Base-by-base conservation (phyloP, 1,140 invertebrate genomes). In the Heliconius himera region DNA sequence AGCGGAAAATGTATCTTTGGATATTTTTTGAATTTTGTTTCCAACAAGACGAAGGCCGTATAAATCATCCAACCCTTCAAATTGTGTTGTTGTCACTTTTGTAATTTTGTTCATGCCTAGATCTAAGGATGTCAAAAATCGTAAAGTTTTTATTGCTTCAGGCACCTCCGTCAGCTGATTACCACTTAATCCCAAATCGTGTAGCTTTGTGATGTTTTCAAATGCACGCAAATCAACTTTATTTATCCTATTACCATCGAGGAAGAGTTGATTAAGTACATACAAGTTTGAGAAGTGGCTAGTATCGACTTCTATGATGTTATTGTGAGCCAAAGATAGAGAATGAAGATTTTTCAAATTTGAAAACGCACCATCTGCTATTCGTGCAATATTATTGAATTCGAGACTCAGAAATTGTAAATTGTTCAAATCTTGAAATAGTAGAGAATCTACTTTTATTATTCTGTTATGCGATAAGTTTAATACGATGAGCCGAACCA, bases 41-140 rank as follows among this genome's bases (percentile, higher is more conserved):
- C 96, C 96, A 38, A 96, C 96, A 54, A 97, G 88, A 82, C 96
- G 91, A 71, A 97, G 87, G 13, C 96, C 96, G 88, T 96, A 96
- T 4, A 96, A 91, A 80, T 96, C 94, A 82, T 96, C 96, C 49
- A 97, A 91, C 8, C 96, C 96, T 86, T 96, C 95, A 87, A 97
- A 96, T 85, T 95, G 95, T 9, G 95, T 89, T 85, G 95, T 96
- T 74, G 95, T 94, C n/a, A 96, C 95, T 81, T 95, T 93, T 82
- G 95, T 95, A 81, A 98, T 97, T 85, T 95, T 95, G 90, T 98
- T 98, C 90, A 97, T 97, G n/a, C 97, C 97, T 72, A 98, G 95
- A 94, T 98, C 97, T 51, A 98, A 93, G 4, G 96, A 97, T 87
- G 97, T 97, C 77, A 98, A 93, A 83, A 96, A 96, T 77, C 93